These are phyloP conservation scores for Temnothorax ravouxi DNA, from an alignment of 2,888 invertebrate species.

Conservation along the genomic window DNA sequence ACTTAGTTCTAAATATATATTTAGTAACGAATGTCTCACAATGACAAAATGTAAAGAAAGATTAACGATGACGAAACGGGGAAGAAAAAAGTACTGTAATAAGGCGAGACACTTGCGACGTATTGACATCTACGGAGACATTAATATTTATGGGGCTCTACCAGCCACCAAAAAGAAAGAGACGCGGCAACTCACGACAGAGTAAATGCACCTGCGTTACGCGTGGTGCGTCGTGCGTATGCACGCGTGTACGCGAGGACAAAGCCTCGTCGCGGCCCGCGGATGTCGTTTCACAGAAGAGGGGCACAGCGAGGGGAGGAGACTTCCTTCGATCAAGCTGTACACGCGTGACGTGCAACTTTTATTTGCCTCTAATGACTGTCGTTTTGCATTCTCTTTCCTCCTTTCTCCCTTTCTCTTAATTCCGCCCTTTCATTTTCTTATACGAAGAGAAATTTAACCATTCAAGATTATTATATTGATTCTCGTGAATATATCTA, in stretches of 20 bases:
- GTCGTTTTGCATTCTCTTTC: constrained; percentile 28
- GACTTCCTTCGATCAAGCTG: constrained; percentile 35
- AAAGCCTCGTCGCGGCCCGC: constrained; percentile 57
- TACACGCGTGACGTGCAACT: constrained; percentile 44
- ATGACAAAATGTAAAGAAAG: not conserved
- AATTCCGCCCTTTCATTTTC: not conserved
- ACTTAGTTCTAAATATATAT: not conserved
- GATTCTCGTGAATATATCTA: not conserved
- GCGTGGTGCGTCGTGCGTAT: constrained; percentile 49
- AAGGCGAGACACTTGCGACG: constrained; percentile 52
- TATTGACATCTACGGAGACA: constrained; percentile 68
- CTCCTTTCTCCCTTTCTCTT: constrained; percentile 1
- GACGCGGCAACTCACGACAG: not conserved
- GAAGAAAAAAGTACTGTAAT: constrained; percentile 46
- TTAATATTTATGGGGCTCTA: constrained; percentile 72
- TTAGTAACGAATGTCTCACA: not conserved
- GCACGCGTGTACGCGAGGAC: constrained; percentile 49
- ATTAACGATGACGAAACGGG: not conserved
- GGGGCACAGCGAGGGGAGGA: not conserved
- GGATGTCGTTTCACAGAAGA: constrained; percentile 30
- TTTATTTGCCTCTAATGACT: constrained; percentile 37
- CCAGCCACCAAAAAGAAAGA: constrained; percentile 15
- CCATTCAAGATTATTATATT: not conserved
- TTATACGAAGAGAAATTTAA: not conserved
- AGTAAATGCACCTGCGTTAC: constrained; percentile 62